A percentile compares a stretch with the other conserved stretches of the same genome.
These are phyloP conservation scores for Allacma fusca DNA, from an alignment of 2,888 invertebrate species.

Conservation along the genomic window DNA sequence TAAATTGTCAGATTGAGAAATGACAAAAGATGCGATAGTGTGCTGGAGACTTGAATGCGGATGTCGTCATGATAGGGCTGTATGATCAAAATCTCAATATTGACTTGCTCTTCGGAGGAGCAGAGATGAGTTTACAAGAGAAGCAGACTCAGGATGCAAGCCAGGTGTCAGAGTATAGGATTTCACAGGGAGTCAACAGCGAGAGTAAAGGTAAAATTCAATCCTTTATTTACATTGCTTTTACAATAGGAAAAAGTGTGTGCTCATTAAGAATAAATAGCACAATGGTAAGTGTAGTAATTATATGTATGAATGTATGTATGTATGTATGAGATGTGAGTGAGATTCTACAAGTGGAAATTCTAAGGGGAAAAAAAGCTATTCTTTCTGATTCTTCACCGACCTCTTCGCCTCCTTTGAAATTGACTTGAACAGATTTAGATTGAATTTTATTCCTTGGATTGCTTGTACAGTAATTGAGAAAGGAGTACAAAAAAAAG, in stretches of 20 bases:
- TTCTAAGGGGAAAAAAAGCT: background rate
- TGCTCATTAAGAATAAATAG: background rate
- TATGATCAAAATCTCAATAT: too few species aligned
- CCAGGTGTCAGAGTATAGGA: background rate
- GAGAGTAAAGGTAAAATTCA: background rate
- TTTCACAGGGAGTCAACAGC: background rate
- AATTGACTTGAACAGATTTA: background rate
- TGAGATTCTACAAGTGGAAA: too few species aligned
- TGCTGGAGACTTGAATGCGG: too few species aligned
- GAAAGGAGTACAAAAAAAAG: background rate
- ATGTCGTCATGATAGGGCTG: too few species aligned
- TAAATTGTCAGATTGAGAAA: too few species aligned
- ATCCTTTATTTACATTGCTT: constrained; percentile 2
- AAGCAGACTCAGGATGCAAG: background rate
- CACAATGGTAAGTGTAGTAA: too few species aligned
- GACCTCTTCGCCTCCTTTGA: background rate
- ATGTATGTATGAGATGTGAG: too few species aligned
- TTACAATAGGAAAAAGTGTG: background rate
- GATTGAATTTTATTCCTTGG: background rate
- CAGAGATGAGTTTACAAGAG: too few species aligned
- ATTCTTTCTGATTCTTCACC: background rate
- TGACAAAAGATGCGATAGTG: too few species aligned
- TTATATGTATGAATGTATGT: too few species aligned
- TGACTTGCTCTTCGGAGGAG: too few species aligned
- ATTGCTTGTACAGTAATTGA: background rate